phyloP scores from a whole-genome alignment of 2,113 vertebrate species.

The Pyrgilauda ruficollis region DNA sequence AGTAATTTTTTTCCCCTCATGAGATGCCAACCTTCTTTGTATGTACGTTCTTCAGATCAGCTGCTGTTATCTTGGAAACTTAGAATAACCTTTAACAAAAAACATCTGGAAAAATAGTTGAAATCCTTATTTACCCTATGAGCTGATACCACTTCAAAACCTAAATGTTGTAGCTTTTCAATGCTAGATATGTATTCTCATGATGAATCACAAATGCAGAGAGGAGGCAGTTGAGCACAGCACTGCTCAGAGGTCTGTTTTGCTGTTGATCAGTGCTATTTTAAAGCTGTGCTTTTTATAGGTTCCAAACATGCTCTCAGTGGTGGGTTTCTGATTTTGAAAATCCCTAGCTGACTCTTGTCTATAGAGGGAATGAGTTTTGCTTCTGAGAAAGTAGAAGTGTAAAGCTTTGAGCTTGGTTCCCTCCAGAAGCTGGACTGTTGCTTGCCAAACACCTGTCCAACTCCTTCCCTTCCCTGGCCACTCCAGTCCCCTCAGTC shows the following conservation, averaged over 20 bases:
- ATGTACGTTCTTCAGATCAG: not conserved
- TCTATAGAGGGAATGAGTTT: not conserved
- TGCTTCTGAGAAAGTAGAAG: not conserved
- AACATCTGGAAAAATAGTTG: not conserved
- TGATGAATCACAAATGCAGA: not conserved
- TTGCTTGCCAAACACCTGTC: not conserved
- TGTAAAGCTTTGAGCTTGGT: not conserved
- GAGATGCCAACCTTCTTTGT: not conserved
- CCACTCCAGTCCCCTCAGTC: not conserved
- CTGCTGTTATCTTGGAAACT: not conserved
- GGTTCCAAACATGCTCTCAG: not conserved
- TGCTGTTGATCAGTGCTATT: not conserved
- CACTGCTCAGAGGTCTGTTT: not conserved
- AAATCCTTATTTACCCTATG: not conserved
- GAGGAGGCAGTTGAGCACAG: not conserved
- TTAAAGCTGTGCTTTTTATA: slow-evolving; percentile 3
- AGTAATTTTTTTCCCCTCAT: not conserved
- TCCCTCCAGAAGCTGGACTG: not conserved
- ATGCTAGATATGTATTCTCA: not conserved
- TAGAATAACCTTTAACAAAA: not conserved
- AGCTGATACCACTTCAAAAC: not conserved
- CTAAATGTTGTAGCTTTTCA: not conserved
- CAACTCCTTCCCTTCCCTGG: not conserved
- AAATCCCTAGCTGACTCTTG: not conserved
- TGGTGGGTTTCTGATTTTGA: not conserved